phyloP scores from a whole-genome alignment of 1,140 invertebrate genomes.

The Musca vetustissima region DNA sequence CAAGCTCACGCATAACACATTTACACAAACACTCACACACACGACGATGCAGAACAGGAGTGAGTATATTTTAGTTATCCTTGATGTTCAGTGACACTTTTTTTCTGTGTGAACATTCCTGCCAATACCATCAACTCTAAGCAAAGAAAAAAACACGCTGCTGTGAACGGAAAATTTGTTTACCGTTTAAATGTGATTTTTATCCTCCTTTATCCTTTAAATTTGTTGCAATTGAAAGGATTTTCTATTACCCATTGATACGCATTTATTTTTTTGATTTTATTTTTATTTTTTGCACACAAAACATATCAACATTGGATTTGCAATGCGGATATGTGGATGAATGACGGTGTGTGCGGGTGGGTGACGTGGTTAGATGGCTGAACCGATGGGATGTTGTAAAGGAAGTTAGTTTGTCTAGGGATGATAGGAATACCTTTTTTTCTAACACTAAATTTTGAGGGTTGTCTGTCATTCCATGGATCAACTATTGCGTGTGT shows the following conservation, averaged over 20 bases:
- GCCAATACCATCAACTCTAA: too few relatives aligned
- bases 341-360: too few relatives aligned
- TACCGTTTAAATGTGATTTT: slow-evolving; percentile 55
- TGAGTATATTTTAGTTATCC: too few relatives aligned
- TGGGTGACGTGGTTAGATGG: neutral
- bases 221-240: slow-evolving; percentile 54
- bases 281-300: too few relatives aligned
- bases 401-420: neutral
- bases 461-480: too few relatives aligned
- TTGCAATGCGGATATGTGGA: neutral
- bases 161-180: slow-evolving; percentile 44
- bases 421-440: too few relatives aligned
- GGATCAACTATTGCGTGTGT: too few relatives aligned
- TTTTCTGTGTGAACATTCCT: too few relatives aligned
- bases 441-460: too few relatives aligned
- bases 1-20: slow-evolving; percentile 30
- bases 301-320: neutral
- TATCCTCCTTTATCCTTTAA: slow-evolving; percentile 54
- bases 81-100: too few relatives aligned
- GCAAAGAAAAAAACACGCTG: neutral
- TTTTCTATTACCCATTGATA: too few relatives aligned
- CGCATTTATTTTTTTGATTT: neutral
- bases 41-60: too few relatives aligned
- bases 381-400: neutral
- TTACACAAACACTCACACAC: slow-evolving; percentile 33